Percentiles rank a stretch among this genome's conserved stretches.
phyloP scores from a whole-genome alignment of 2,113 vertebrate genomes.

The Callipepla californica region DNA sequence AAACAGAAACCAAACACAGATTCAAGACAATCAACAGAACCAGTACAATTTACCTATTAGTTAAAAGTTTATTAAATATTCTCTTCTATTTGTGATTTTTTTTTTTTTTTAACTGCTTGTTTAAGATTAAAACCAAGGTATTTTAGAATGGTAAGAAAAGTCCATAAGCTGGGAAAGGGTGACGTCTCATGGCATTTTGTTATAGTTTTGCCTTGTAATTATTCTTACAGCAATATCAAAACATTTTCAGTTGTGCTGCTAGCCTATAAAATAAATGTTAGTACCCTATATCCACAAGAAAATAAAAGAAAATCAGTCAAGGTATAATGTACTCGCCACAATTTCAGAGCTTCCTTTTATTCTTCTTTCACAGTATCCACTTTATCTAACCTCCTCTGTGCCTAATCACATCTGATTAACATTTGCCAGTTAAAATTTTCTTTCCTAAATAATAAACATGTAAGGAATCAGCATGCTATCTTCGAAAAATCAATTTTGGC shows the following conservation, averaged over 20 bases:
- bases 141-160: not conserved
- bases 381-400: not conserved
- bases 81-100: no score
- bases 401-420: not conserved
- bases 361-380: not conserved
- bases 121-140: not conserved
- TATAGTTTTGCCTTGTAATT: not conserved
- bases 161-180: not conserved
- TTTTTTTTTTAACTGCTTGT: not conserved
- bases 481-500: not conserved
- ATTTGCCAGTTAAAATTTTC: not conserved
- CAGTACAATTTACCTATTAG: not conserved
- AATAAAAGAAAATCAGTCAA: not conserved
- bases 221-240: not conserved
- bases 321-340: not conserved
- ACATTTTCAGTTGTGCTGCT: not conserved
- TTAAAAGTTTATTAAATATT: not conserved
- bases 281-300: not conserved
- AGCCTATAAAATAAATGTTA: not conserved
- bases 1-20: not conserved
- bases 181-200: not conserved
- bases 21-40: not conserved
- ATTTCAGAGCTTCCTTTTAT: not conserved
- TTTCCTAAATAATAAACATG: not conserved
- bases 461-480: not conserved